Percentiles rank a stretch among this genome's conserved stretches.
Conservation (phyloP, 2,888 invertebrate genomes). For the Morinoia aosen region DNA sequence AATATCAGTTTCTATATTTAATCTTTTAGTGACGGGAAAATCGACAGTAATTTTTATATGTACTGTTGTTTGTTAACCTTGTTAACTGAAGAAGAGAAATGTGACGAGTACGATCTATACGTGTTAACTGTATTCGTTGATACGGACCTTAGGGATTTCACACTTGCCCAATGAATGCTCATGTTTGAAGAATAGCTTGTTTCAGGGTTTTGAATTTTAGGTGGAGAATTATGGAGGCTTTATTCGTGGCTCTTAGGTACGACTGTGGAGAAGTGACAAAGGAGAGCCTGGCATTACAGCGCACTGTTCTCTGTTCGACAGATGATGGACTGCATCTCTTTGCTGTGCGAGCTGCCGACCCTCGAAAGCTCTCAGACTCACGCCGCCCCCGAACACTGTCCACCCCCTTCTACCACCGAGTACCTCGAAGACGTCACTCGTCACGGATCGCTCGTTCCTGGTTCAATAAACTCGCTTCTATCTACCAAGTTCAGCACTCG, state of each 20-base stretch:
- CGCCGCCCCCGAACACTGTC: not conserved
- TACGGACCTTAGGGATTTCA: not conserved
- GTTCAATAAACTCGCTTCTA: not conserved
- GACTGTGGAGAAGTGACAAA: not conserved
- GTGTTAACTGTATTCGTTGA: not conserved
- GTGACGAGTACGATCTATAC: not conserved
- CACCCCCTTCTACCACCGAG: not conserved
- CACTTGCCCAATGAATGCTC: too few relatives aligned
- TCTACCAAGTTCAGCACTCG: not conserved
- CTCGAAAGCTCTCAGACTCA: not conserved
- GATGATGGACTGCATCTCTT: slow-evolving; percentile 24
- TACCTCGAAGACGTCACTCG: not conserved
- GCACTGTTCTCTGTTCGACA: slow-evolving; percentile 24
- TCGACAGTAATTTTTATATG: not conserved
- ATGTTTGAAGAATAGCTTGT: not conserved
- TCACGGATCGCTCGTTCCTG: not conserved
- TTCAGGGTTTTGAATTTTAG: not conserved
- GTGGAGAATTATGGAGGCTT: not conserved
- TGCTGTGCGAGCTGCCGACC: slow-evolving; percentile 14
- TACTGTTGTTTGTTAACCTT: not conserved
- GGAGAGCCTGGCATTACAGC: not conserved
- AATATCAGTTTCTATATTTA: not conserved
- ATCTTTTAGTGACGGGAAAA: not conserved
- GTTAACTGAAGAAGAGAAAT: not conserved
- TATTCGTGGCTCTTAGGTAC: not conserved